Evolutionary conservation across 2,888 invertebrate species (phyloP), one percentile per base, ranked within the genome.

Genomic region (Ochropacha duplaris): DNA sequence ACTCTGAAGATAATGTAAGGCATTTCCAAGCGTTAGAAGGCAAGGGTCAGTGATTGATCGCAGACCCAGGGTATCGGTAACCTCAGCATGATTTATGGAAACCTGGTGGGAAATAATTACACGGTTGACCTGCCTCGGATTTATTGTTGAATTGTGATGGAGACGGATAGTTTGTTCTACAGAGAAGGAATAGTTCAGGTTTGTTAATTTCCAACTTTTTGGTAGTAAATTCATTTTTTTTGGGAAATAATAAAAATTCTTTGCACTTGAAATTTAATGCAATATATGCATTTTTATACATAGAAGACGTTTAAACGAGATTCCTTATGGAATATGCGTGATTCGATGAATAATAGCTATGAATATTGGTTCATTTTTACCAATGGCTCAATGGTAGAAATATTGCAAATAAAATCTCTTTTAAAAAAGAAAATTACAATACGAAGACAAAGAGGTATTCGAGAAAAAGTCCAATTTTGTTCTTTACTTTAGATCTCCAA

Each of bases 31-130:
- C 52, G 52, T 31, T 52, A 55, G 55, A 28, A 55, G 49, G 55
- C 60, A 49, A 65, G 69, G 79, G 72, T 71, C 69, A 70, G 69
- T 78, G 81, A 79, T 79, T 74, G 79, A 79, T 79, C 65, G 68
- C 67, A 58, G 66, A 57, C 70, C 71, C 69, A 59, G 52, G 66
- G 68, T 72, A 71, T 75, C 65, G 71, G 64, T 62, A 67, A 67
- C 65, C 71, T 58, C 65, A 55, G 58, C 60, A 52, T 77, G 79
- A 81, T 79, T 80, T 77, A 79, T 78, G 65, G 49, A 60, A 34
- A 58, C 67, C 69, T 65, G 66, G 62, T 61, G 65, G 62, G 62
- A 65, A 69, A 74, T 78, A 78, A 79, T 80, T 79, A 78, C 71
- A 71, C 72, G 75, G 65, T 56, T 65, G 57, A 55, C 57, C 57